Evolutionary conservation across 2,888 invertebrate genomes (phyloP).

Genomic region (Microdon myrmicae): DNA sequence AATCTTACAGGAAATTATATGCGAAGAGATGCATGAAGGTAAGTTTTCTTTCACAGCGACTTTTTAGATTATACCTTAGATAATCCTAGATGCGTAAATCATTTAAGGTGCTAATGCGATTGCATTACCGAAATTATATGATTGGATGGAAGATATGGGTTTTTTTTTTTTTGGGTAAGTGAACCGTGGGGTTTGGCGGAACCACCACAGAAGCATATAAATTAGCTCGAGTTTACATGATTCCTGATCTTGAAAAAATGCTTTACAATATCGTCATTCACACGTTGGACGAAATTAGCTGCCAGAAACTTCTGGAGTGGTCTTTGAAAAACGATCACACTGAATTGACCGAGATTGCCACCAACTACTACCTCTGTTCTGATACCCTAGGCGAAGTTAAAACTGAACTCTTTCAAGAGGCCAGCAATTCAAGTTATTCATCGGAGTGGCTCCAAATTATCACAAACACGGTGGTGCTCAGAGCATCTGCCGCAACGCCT

Average conservation of each 20-base stretch:
- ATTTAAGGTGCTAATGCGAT: too few species aligned
- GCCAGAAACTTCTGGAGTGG: conserved; percentile 64
- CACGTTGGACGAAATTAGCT: conserved; percentile 60
- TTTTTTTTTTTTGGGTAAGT: too few species aligned
- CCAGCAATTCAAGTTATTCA: conserved; percentile 62
- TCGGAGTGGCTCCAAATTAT: conserved; percentile 66
- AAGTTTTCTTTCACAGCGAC: too few species aligned
- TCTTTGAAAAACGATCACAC: conserved; percentile 65
- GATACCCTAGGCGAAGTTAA: conserved; percentile 59
- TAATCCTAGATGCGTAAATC: too few species aligned
- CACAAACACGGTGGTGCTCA: conserved; percentile 62
- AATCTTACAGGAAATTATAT: too few species aligned
- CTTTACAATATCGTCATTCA: conserved; percentile 60
- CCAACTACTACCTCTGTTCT: conserved; percentile 65
- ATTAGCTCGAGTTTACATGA: conserved; percentile 65
- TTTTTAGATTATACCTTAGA: too few species aligned
- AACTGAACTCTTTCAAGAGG: conserved; percentile 61
- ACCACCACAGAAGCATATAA: conserved; percentile 67
- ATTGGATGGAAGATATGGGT: too few species aligned
- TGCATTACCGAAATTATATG: too few species aligned
- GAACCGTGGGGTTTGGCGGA: too few species aligned
- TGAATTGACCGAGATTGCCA: conserved; percentile 64
- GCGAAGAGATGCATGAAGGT: too few species aligned
- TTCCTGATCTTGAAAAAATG: conserved; percentile 61
- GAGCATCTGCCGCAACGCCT: too few species aligned